phyloP scores from a whole-genome alignment of 2,797 vertebrate species.

The Sebastes vulpes region DNA sequence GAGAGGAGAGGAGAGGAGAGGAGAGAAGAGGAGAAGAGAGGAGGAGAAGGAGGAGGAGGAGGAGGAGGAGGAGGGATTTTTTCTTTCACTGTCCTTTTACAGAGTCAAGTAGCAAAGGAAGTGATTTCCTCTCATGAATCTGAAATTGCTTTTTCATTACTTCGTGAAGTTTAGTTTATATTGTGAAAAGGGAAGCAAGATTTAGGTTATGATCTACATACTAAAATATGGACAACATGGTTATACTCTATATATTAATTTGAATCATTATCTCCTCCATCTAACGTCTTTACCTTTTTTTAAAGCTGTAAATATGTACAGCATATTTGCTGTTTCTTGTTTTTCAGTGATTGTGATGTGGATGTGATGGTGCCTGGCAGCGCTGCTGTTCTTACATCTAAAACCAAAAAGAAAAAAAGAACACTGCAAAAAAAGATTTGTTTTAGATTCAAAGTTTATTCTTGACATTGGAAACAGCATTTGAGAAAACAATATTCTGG shows the following conservation, averaged over 20 bases:
- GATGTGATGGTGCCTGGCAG: neutral
- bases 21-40: neutral
- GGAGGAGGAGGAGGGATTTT: constrained; percentile 10
- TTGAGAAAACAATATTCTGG: neutral
- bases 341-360: neutral
- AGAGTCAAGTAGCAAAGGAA: neutral
- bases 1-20: constrained; percentile 2
- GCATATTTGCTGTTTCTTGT: neutral
- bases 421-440: neutral
- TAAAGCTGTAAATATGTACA: neutral
- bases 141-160: neutral
- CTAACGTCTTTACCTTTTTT: neutral
- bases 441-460: neutral
- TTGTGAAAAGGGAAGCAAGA: neutral
- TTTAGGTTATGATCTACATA: neutral
- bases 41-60: constrained; percentile 5
- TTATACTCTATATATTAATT: neutral
- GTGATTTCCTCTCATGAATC: neutral
- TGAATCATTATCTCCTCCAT: neutral
- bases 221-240: neutral
- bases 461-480: too few species aligned
- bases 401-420: neutral
- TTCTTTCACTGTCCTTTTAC: neutral
- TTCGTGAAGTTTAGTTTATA: neutral
- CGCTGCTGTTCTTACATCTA: neutral